Conservation (phyloP, 1,140 invertebrate species). For the Penaeus indicus region DNA sequence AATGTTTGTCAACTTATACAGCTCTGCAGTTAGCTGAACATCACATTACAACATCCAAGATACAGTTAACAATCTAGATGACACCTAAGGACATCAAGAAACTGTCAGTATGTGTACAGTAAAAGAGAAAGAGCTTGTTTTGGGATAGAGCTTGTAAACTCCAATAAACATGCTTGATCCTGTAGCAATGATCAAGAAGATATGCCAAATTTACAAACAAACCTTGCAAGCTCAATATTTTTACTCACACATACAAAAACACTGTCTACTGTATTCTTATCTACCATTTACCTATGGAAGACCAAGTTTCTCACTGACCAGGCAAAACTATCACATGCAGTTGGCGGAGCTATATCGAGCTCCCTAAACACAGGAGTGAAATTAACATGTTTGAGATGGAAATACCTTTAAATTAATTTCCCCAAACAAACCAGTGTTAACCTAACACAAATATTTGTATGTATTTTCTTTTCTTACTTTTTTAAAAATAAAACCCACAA, state of each 20-base stretch:
- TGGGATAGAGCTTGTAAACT: no score
- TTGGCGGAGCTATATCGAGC: slow-evolving; percentile 42
- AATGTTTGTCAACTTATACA: not conserved
- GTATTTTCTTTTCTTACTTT: no score
- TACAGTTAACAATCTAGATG: slow-evolving; percentile 39
- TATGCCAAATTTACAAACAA: no score
- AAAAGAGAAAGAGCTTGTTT: no score
- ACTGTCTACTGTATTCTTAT: slow-evolving; percentile 49
- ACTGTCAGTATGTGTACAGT: slow-evolving; percentile 6
- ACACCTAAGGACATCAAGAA: slow-evolving; percentile 37
- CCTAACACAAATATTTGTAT: not conserved
- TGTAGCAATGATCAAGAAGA: no score
- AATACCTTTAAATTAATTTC: not conserved
- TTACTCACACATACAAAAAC: no score
- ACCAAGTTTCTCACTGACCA: slow-evolving; percentile 54
- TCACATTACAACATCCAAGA: slow-evolving; percentile 20
- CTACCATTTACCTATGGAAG: slow-evolving; percentile 56
- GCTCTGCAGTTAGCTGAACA: not conserved
- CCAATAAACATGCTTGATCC: no score
- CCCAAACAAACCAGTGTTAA: not conserved
- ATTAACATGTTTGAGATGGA: slow-evolving; percentile 3
- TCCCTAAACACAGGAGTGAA: slow-evolving; percentile 31
- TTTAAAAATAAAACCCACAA: no score
- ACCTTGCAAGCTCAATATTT: no score
- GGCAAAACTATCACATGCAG: slow-evolving; percentile 59